Evolutionary conservation across 2,888 invertebrate genomes (phyloP), one percentile per base, ranked within the genome.

Genomic region (Ferdinandea cuprea): DNA sequence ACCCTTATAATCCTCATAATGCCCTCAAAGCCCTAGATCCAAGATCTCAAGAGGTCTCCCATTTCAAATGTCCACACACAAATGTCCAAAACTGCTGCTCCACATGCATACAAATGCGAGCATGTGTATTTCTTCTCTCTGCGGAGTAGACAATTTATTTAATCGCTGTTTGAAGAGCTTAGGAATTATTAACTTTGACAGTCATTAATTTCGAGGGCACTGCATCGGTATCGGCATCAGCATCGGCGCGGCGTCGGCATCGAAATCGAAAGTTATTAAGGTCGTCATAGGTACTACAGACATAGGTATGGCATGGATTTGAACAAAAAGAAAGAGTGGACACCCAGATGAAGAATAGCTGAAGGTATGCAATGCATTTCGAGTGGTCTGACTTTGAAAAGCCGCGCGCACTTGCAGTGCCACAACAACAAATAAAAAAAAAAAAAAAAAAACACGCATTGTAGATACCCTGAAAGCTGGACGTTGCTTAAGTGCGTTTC

Each of bases 191-290:
- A 59, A 66, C 77, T 71, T 81, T 46, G 71, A 54, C 63, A 81
- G 58, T 65, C 65, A 46, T 71, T 71, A 44, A 59, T 58, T 65
- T 76, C 44, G 76, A 80, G 80, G 69, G 80, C 69, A 69, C 42
- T 76, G 61, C 74, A 69, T 66, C 54, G 48, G 42, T 28, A n/a
- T n/a, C n/a, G n/a, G n/a, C n/a, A n/a, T 32, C 40, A 63, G 56
- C 68, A 69, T 66, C 48, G 48, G 50, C 30, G 32, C 48, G 48
- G 50, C 30, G 32, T 48, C 19, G 66, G 42, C 9, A 72, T 13
- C 37, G 71, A 81, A 81, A 81, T 44, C 65, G 81, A 81, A 81
- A 81, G 76, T 71, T 54, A 52, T 72, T 77, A 56, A 66, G 81
- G 81, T 81, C 81, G 66, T 15, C 15, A 44, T 44, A 44, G 13